Evolutionary conservation across 2,113 vertebrate genomes (phyloP).

Genomic region (Epinephelus cyanopodus): DNA sequence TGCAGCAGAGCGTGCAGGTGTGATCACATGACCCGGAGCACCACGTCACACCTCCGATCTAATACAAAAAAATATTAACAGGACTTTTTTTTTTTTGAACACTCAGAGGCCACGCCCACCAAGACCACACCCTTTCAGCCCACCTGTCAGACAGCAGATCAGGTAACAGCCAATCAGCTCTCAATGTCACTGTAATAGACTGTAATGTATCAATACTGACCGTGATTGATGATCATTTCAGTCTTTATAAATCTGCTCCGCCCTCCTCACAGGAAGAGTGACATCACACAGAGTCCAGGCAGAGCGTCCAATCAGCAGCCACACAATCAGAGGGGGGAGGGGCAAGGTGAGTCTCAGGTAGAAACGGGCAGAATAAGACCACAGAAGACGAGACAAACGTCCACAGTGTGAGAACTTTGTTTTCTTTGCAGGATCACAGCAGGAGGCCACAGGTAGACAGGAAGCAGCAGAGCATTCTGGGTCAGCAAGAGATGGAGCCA

Average conservation of each 20-base stretch:
- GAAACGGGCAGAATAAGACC: not conserved
- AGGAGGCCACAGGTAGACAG: not conserved
- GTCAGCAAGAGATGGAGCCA: not conserved
- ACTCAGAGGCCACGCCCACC: conserved; percentile 5
- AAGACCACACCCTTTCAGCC: not conserved
- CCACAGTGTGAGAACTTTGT: too few relatives aligned
- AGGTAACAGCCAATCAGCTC: conserved; percentile 47
- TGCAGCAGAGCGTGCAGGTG: conserved; percentile 53
- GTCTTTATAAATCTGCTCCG: not conserved
- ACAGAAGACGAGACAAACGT: too few relatives aligned
- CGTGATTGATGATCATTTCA: not conserved
- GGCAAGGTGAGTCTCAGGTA: conserved; percentile 32
- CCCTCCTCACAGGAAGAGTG: conserved; percentile 26
- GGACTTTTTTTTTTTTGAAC: not conserved
- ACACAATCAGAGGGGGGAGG: not conserved
- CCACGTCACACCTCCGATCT: not conserved
- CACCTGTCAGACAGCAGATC: not conserved
- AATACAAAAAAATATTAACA: too few relatives aligned
- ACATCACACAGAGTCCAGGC: conserved; percentile 17
- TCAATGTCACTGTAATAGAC: not conserved
- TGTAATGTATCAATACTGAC: not conserved
- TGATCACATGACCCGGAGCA: not conserved
- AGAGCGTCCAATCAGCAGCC: conserved; percentile 30
- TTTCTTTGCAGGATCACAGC: conserved; percentile 1
- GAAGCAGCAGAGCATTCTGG: conserved; percentile 15